Conservation (phyloP, 2,113 vertebrate genomes). For the Pelobates fuscus region DNA sequence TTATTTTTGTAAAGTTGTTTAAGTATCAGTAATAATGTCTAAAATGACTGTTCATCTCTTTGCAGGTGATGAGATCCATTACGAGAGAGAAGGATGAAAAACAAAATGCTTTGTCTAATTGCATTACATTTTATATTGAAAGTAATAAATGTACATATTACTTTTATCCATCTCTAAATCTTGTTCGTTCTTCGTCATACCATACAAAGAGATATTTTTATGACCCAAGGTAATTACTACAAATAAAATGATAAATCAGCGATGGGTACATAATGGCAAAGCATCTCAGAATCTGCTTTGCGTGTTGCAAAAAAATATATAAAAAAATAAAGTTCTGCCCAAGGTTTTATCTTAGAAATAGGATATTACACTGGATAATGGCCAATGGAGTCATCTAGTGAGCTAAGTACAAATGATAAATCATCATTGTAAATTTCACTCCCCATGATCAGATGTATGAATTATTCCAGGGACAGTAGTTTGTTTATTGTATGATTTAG, state of each 20-base stretch:
- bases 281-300: no score
- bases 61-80: slow-evolving; percentile 35
- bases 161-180: slow-evolving; percentile 17
- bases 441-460: no score
- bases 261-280: not conserved
- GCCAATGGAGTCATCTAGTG: no score
- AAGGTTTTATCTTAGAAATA: no score
- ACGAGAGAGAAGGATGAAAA: not conserved
- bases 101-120: slow-evolving; percentile 17
- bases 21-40: slow-evolving; percentile 24
- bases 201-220: slow-evolving; percentile 7
- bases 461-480: no score
- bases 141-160: slow-evolving; percentile 21
- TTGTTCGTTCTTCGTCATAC: slow-evolving; percentile 6
- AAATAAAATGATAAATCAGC: slow-evolving; percentile 28
- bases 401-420: no score
- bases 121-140: slow-evolving; percentile 15
- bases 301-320: no score
- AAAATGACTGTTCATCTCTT: slow-evolving; percentile 18
- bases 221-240: slow-evolving; percentile 1
- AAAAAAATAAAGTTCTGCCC: no score
- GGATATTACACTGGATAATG: no score
- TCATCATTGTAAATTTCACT: no score
- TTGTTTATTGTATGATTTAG: no score
- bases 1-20: slow-evolving; percentile 22